A percentile compares a stretch with the other conserved stretches of the same genome.
Evolutionary conservation across 2,113 vertebrate genomes (phyloP).

Genomic region (Andinoacara biseriatus): DNA sequence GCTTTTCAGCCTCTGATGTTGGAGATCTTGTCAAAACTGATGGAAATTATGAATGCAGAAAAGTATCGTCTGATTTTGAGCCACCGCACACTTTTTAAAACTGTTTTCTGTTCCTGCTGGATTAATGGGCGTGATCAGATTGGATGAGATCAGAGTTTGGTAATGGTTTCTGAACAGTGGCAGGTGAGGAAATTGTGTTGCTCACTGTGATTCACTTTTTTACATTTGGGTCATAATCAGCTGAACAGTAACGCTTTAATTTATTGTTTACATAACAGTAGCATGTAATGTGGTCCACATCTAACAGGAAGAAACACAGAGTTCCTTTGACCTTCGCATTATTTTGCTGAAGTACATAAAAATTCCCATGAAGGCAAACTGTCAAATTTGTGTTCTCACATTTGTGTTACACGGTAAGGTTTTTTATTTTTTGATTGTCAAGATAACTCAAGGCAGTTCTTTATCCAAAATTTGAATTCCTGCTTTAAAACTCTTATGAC

Average conservation of each 20-base stretch:
- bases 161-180: not conserved
- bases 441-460: not conserved
- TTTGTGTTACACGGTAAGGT: not conserved
- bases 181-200: not conserved
- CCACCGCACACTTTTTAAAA: not conserved
- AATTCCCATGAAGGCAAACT: not conserved
- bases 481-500: not conserved
- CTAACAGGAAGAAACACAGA: not conserved
- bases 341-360: not conserved
- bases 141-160: not conserved
- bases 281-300: not conserved
- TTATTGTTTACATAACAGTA: not conserved
- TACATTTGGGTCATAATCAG: not conserved
- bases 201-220: not conserved
- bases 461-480: conserved; percentile 38
- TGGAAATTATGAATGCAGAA: no score
- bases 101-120: not conserved
- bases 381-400: not conserved
- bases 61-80: no score
- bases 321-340: not conserved
- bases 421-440: not conserved
- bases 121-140: not conserved
- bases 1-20: no score
- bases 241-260: not conserved
- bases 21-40: no score